These are phyloP conservation scores for Gnathonemus longibarbis DNA, from an alignment of 2,113 vertebrate species.

Conservation along the genomic window DNA sequence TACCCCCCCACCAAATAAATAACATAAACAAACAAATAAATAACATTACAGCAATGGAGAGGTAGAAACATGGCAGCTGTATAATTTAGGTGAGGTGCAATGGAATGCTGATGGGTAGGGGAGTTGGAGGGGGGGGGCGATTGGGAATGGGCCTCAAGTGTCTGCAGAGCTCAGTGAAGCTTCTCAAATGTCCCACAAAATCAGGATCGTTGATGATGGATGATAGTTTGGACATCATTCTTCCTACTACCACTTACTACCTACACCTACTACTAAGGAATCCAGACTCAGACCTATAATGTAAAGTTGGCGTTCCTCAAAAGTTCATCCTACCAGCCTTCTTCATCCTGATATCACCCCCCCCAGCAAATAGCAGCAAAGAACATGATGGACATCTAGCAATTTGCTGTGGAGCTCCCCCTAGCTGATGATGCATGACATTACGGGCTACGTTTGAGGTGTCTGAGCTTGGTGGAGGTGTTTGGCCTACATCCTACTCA, in stretches of 20 bases:
- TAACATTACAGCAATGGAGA: not conserved
- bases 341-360: not conserved
- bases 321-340: not conserved
- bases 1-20: not conserved
- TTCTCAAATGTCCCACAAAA: not conserved
- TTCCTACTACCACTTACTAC: not conserved
- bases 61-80: not conserved
- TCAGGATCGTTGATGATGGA: not conserved
- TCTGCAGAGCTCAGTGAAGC: not conserved
- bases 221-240: not conserved
- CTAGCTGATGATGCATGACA: not conserved
- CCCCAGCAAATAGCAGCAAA: not conserved
- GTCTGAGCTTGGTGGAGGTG: not conserved
- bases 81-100: not conserved
- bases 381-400: not conserved
- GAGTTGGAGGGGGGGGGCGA: not conserved
- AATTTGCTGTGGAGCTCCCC: not conserved
- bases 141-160: not conserved
- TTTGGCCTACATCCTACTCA: not conserved
- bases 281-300: not conserved
- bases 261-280: not conserved
- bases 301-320: not conserved
- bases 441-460: not conserved
- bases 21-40: not conserved
- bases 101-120: not conserved